phyloP scores from a whole-genome alignment of 2,113 vertebrate genomes.

The Heterotis niloticus region DNA sequence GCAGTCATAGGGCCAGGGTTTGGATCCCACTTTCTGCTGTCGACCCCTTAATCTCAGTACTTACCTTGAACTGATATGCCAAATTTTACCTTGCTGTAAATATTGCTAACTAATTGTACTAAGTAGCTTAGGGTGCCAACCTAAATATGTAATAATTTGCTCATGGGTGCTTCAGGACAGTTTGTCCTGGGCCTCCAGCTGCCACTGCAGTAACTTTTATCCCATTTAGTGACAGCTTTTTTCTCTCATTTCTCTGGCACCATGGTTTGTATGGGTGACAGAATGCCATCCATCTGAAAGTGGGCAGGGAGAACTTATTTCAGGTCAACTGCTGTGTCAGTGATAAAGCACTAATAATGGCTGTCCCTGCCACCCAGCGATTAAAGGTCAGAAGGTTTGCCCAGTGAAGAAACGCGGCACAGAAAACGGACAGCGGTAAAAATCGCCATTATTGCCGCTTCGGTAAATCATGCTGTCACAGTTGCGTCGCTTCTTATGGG shows the following conservation, averaged over 20 bases:
- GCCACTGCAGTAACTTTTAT: no score
- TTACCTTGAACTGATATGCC: no score
- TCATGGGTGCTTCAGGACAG: no score
- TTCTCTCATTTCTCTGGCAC: background rate
- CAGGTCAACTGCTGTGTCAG: background rate
- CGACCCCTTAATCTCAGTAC: no score
- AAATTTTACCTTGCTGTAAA: no score
- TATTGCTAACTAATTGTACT: no score
- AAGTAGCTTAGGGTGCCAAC: no score
- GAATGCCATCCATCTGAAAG: constrained; percentile 5
- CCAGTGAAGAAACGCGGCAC: background rate
- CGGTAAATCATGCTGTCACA: background rate
- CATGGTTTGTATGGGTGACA: no score
- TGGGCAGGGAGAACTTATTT: background rate
- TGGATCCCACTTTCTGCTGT: no score
- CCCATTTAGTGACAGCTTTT: background rate
- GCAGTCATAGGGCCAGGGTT: no score
- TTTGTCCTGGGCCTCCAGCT: no score
- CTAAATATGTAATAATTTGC: no score
- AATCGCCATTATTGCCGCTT: background rate
- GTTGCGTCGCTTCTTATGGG: background rate
- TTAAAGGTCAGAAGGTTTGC: constrained; percentile 4
- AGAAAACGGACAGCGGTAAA: background rate
- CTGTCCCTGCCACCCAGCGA: background rate
- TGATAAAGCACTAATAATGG: background rate